Conservation (phyloP, 2,888 invertebrate genomes). For the Mesorhabditis belari region DNA sequence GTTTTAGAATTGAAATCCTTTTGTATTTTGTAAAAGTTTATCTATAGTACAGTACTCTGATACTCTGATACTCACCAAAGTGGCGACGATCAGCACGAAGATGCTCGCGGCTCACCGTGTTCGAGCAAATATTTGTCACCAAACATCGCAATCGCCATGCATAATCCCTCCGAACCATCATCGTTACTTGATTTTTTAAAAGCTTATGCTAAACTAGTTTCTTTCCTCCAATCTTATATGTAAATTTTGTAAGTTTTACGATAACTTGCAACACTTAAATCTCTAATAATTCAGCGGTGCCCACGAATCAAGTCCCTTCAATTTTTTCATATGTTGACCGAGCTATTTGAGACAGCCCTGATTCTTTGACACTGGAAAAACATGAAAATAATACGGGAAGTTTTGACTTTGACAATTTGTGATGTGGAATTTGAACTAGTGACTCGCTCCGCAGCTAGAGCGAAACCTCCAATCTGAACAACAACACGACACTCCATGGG, state of each 20-base stretch:
- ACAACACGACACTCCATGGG: conserved; percentile 47
- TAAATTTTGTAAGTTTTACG: no score
- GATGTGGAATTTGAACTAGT: background rate
- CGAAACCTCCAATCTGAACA: conserved; percentile 52
- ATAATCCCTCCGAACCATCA: conserved; percentile 55
- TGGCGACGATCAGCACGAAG: conserved; percentile 69
- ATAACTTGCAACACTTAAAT: no score
- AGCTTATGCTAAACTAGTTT: no score
- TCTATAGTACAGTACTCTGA: background rate
- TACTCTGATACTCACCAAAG: conserved; percentile 60
- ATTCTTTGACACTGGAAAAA: conserved; percentile 56
- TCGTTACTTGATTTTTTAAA: background rate
- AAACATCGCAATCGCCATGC: conserved; percentile 72
- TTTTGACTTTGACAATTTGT: background rate
- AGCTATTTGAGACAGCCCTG: conserved; percentile 72
- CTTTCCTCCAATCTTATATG: background rate
- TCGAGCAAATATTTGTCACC: conserved; percentile 81
- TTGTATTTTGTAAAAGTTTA: background rate
- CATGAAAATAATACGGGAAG: background rate
- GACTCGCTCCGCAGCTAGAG: conserved; percentile 38
- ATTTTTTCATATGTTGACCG: conserved; percentile 66
- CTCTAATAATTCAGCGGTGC: conserved; percentile 69
- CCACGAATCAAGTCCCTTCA: conserved; percentile 65
- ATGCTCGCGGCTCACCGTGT: conserved; percentile 76
- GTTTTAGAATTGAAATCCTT: background rate